Conservation (phyloP, 2,797 vertebrate genomes). For the Galaxias olidus region DNA sequence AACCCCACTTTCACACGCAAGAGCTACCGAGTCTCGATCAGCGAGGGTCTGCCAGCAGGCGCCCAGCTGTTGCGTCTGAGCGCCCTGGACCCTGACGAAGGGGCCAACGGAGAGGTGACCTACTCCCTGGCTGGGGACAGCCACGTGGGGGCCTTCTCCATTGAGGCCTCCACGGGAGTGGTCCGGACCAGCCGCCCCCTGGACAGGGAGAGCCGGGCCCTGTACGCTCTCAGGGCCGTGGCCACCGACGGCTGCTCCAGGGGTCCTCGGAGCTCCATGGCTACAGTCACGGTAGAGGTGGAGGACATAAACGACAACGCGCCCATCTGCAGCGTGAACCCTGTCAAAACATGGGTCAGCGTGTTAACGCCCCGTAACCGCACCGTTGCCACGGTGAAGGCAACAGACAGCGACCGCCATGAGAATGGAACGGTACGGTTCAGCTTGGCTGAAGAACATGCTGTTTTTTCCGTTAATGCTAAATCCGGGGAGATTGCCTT, state of each 20-base stretch:
- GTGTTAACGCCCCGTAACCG: constrained; percentile 62
- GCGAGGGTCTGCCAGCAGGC: constrained; percentile 80
- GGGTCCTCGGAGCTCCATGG: constrained; percentile 77
- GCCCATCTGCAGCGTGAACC: constrained; percentile 80
- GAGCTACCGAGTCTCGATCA: constrained; percentile 77
- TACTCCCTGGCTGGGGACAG: constrained; percentile 81
- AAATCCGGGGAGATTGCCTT: constrained; percentile 82
- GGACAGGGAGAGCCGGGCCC: constrained; percentile 81
- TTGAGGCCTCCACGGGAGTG: constrained; percentile 73
- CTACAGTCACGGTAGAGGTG: constrained; percentile 76
- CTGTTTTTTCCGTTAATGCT: constrained; percentile 74
- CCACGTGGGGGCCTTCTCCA: constrained; percentile 77
- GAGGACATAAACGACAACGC: constrained; percentile 89
- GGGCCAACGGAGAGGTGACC: constrained; percentile 78
- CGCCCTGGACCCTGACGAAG: constrained; percentile 83
- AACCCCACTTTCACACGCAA: constrained; percentile 75
- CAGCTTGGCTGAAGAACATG: constrained; percentile 65
- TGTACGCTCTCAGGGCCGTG: constrained; percentile 76
- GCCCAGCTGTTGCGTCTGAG: constrained; percentile 74
- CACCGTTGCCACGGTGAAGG: constrained; percentile 71
- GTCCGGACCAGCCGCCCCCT: constrained; percentile 74
- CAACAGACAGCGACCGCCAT: constrained; percentile 79
- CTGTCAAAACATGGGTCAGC: constrained; percentile 74
- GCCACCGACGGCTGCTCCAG: constrained; percentile 80
- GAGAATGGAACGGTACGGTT: constrained; percentile 82